Percentiles rank a stretch among this genome's conserved stretches.
Conservation (phyloP, 2,888 invertebrate species). For the Rhingia rostrata region DNA sequence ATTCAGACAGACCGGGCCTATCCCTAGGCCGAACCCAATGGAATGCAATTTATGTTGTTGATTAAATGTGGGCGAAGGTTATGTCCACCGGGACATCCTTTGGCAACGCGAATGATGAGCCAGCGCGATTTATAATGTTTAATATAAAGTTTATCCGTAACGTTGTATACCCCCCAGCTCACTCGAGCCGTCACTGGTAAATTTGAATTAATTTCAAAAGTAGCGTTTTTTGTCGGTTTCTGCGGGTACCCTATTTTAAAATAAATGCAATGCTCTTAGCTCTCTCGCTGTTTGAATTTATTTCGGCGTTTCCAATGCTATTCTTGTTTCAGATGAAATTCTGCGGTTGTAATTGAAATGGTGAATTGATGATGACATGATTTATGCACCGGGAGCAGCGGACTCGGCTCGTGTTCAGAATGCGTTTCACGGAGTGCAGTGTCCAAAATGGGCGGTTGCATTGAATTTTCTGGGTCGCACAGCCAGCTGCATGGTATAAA, state of each 20-base stretch:
- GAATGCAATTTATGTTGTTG: conserved; percentile 65
- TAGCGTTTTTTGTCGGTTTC: conserved; percentile 5
- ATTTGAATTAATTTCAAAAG: conserved; percentile 65
- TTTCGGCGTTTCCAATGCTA: conserved; percentile 47
- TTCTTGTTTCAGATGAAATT: conserved; percentile 41
- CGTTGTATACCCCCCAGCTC: neutral
- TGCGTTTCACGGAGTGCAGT: conserved; percentile 3
- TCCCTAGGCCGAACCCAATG: conserved; percentile 16
- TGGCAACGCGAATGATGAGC: conserved; percentile 26
- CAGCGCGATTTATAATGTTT: conserved; percentile 63
- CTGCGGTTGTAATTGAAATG: conserved; percentile 68
- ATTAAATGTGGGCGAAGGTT: conserved; percentile 53
- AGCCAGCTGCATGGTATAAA: conserved; percentile 53
- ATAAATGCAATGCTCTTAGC: conserved; percentile 46
- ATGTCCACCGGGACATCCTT: neutral
- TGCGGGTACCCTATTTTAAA: conserved; percentile 48
- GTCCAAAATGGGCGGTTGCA: conserved; percentile 3
- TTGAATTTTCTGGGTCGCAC: conserved; percentile 27
- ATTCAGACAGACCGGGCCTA: neutral
- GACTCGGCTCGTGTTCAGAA: conserved; percentile 14
- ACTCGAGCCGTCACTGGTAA: neutral
- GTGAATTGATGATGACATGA: conserved; percentile 69
- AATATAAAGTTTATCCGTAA: conserved; percentile 38
- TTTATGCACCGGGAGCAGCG: conserved; percentile 42
- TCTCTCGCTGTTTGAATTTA: conserved; percentile 41